phyloP scores from a whole-genome alignment of 2,888 invertebrate genomes.

The Drosophila anomelani region DNA sequence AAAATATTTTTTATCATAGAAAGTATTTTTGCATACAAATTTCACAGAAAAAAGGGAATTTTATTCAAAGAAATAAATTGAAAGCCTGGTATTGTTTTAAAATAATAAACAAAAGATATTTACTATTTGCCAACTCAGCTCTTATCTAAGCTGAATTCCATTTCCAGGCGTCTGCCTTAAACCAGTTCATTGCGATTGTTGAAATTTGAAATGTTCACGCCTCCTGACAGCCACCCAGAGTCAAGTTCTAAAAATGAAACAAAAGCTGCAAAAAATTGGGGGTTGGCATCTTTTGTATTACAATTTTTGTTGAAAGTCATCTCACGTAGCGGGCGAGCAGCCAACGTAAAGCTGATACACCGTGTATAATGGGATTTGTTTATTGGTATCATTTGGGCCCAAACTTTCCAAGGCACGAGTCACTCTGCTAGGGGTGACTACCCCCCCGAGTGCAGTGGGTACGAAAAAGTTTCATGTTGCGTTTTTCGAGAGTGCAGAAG shows the following conservation, averaged over 20 bases:
- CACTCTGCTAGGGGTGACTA: not conserved
- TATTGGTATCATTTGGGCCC: constrained; percentile 83
- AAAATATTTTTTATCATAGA: not conserved
- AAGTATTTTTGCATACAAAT: constrained; percentile 1
- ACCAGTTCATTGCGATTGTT: constrained; percentile 5
- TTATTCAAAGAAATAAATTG: not conserved
- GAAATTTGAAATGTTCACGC: constrained; percentile 40
- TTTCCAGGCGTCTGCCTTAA: not conserved
- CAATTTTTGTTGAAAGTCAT: constrained; percentile 71
- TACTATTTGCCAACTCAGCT: constrained; percentile 1
- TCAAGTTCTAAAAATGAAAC: constrained; percentile 24
- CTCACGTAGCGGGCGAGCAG: constrained; percentile 77
- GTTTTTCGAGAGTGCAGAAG: constrained; percentile 74
- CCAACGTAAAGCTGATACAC: constrained; percentile 82
- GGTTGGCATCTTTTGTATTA: constrained; percentile 34
- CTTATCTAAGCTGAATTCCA: not conserved
- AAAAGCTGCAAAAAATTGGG: constrained; percentile 17
- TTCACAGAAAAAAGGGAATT: not conserved
- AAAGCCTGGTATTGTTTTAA: not conserved
- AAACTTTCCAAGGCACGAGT: constrained; percentile 45
- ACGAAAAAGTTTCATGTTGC: constrained; percentile 74
- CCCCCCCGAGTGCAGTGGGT: constrained; percentile 35
- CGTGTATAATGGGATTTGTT: constrained; percentile 84
- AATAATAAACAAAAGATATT: not conserved
- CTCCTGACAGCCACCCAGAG: constrained; percentile 4